phyloP scores from a whole-genome alignment of 64 coral and sea anemone genomes.

The Cladopsammia gracilis region DNA sequence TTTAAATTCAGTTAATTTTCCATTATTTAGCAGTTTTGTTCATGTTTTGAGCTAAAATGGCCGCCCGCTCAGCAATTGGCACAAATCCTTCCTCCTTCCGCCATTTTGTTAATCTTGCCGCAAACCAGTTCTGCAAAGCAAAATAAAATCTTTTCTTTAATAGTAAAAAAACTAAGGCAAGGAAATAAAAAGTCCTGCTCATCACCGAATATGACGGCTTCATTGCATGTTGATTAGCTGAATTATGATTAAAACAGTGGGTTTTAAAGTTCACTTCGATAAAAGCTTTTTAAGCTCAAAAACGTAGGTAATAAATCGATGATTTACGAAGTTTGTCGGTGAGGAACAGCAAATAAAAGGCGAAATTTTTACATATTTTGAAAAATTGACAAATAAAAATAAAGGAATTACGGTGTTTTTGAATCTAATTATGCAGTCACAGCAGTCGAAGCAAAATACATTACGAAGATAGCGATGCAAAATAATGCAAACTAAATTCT shows the following conservation, averaged over 20 bases:
- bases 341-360: no score
- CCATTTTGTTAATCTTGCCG: conserved; percentile 75
- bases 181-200: not conserved
- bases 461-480: not conserved
- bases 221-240: no score
- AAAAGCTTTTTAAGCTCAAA: no score
- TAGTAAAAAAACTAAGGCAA: not conserved
- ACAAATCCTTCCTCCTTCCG: conserved; percentile 87
- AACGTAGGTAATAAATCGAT: no score
- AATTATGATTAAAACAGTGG: no score
- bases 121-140: conserved; percentile 80
- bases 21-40: conserved; percentile 20
- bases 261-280: no score
- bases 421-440: not conserved
- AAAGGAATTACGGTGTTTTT: no score
- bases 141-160: not conserved
- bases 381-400: no score
- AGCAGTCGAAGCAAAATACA: not conserved
- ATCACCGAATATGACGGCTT: not conserved
- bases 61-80: conserved; percentile 74
- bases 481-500: not conserved
- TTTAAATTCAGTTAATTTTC: not conserved
- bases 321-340: no score
- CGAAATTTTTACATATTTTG: no score
- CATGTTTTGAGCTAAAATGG: conserved; percentile 34